These are phyloP conservation scores for Anabas testudineus DNA, from an alignment of 2,797 vertebrate genomes.

Conservation along the genomic window DNA sequence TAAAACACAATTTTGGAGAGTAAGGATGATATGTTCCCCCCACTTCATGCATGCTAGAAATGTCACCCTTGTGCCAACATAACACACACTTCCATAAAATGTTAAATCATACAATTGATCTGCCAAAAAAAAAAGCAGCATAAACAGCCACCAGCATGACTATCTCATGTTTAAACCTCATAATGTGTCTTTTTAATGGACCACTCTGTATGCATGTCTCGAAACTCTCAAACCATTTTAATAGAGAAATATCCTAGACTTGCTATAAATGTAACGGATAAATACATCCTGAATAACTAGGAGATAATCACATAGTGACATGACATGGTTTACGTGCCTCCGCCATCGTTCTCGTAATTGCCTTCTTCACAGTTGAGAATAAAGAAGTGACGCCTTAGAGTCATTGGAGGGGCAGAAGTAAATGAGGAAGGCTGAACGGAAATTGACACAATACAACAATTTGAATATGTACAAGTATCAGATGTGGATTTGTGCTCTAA, in stretches of 20 bases:
- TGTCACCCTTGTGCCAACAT: background rate
- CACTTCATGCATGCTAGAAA: background rate
- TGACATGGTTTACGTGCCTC: background rate
- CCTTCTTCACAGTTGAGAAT: constrained; percentile 23
- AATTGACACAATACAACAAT: constrained; percentile 17
- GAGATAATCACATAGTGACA: background rate
- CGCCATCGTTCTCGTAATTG: background rate
- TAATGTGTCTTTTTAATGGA: no score
- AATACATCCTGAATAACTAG: background rate
- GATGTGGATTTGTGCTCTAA: background rate
- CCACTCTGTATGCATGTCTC: no score
- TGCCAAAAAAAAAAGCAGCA: background rate
- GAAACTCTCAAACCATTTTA: no score
- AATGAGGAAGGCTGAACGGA: constrained; percentile 13
- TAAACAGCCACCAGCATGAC: background rate
- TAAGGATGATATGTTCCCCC: background rate
- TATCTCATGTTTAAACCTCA: background rate
- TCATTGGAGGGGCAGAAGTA: constrained; percentile 22
- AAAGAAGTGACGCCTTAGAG: constrained; percentile 6
- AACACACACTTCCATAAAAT: constrained; percentile 24
- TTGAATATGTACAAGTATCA: background rate
- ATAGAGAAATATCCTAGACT: background rate
- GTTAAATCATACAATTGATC: constrained; percentile 10
- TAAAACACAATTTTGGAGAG: constrained; percentile 5
- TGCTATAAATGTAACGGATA: background rate